These are phyloP conservation scores for Nothocercus nigrocapillus DNA, from an alignment of 2,113 vertebrate genomes.

Conservation along the genomic window DNA sequence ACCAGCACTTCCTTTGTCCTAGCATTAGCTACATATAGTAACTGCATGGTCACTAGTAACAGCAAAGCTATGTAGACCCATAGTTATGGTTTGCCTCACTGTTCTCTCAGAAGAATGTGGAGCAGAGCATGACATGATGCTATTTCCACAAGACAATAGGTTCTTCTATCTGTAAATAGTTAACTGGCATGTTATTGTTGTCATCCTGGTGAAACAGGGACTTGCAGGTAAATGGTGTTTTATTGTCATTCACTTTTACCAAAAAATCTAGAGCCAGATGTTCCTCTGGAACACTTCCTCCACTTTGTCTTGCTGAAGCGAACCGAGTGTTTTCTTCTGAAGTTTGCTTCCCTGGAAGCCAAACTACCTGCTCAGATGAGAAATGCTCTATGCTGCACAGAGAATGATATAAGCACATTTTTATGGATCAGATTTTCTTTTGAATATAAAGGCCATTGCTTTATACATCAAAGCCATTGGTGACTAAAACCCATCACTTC, in stretches of 20 bases:
- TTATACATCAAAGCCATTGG: too few relatives aligned
- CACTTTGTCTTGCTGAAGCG: background rate
- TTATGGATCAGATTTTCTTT: background rate
- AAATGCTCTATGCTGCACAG: background rate
- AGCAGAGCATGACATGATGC: background rate
- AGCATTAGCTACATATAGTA: background rate
- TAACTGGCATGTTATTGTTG: background rate
- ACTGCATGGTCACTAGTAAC: background rate
- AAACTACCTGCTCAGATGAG: background rate
- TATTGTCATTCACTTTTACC: background rate
- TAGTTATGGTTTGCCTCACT: background rate
- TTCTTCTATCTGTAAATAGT: background rate
- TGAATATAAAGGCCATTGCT: background rate
- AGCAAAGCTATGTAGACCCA: background rate
- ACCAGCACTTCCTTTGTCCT: background rate
- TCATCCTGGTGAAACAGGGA: background rate
- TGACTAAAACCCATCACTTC: background rate
- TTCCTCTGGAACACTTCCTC: background rate
- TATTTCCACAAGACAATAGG: background rate
- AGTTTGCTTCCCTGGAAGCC: background rate
- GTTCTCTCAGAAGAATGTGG: background rate
- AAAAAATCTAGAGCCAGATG: background rate
- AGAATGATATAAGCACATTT: background rate
- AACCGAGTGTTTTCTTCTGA: background rate
- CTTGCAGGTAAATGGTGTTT: background rate